Conservation (phyloP, 2,888 invertebrate genomes). For the Epinotia ramella region DNA sequence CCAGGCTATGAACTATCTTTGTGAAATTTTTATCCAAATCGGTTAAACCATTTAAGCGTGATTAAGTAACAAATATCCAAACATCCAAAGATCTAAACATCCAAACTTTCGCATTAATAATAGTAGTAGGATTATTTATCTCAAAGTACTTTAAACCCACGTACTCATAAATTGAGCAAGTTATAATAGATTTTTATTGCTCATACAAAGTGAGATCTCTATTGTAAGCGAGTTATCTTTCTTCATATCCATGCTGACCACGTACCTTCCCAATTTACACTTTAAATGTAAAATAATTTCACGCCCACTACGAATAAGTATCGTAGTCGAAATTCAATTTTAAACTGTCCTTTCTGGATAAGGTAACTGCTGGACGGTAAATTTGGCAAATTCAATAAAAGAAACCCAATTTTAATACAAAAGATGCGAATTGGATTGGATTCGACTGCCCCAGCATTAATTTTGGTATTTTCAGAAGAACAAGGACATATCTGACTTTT, state of each 20-base stretch:
- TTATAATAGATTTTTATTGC: too few species aligned
- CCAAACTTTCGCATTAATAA: too few species aligned
- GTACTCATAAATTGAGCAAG: too few species aligned
- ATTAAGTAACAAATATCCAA: too few species aligned
- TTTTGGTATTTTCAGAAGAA: constrained; percentile 47
- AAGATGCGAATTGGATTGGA: constrained; percentile 52
- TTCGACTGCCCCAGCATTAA: constrained; percentile 58
- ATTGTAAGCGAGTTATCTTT: not conserved
- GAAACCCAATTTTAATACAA: constrained; percentile 66
- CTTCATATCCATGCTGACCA: not conserved
- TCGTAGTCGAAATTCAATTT: constrained; percentile 42
- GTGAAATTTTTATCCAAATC: too few species aligned
- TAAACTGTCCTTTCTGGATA: constrained; percentile 51
- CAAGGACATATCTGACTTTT: not conserved
- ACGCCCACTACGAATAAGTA: not conserved
- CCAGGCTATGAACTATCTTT: too few species aligned
- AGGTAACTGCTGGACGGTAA: constrained; percentile 55
- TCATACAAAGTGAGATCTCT: not conserved
- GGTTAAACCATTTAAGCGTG: too few species aligned
- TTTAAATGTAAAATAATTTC: constrained; percentile 10
- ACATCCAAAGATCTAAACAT: too few species aligned
- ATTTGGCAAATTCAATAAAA: constrained; percentile 67
- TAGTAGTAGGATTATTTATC: too few species aligned
- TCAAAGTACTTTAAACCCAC: too few species aligned
- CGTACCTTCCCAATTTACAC: constrained; percentile 9